Base-by-base conservation (phyloP, 2,888 invertebrate species). In the Cephus nigrinus region DNA sequence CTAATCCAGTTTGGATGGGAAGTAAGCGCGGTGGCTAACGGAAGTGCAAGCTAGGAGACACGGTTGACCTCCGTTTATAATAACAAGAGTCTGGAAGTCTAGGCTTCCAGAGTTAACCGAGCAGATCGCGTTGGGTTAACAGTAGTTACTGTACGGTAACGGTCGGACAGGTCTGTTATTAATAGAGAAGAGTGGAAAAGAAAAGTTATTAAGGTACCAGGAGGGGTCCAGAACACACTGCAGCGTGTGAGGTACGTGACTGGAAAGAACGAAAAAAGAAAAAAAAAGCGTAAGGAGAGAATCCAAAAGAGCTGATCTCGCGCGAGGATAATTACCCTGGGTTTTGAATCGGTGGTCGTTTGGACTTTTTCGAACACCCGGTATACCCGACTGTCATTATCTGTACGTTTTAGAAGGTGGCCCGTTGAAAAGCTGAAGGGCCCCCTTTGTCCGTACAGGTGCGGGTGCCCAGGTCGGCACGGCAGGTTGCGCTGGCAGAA, bases 1-100 rank as follows among this genome's bases (percentile, higher is more conserved):
- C 87, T 88, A 88, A 89, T 90, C 87, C 86, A 87, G 84, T 90
- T 90, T 85, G 85, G 86, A 87, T 83, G 87, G 88, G 88, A 90
- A 89, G 15, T 40, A 40, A 40, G 5, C 40, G 15, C 40, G 15
- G 11, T 84, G 86, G 87, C 79, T 85, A 88, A 86, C 89, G 88
- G 87, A 88, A 86, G 84, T 85, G 82, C 83, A 81, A 75, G 81
- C 79, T 69, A 78, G 86, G 86, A 86, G 88, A 88, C 86, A 90
- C 90, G 90, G 87, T 85, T 87, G 89, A 90, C 87, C 88, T 88
- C 84, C 81, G 86, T 83, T 81, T 82, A 86, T 87, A 90, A 89
- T 86, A 84, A 86, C 83, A 36, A 40, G 15, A 40, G 40, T 15
- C 40, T 40, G 40, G 15, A 40, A 40, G 40, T 40, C 40, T 40